Conservation (phyloP, 2,888 invertebrate species). For the Icerya purchasi region DNA sequence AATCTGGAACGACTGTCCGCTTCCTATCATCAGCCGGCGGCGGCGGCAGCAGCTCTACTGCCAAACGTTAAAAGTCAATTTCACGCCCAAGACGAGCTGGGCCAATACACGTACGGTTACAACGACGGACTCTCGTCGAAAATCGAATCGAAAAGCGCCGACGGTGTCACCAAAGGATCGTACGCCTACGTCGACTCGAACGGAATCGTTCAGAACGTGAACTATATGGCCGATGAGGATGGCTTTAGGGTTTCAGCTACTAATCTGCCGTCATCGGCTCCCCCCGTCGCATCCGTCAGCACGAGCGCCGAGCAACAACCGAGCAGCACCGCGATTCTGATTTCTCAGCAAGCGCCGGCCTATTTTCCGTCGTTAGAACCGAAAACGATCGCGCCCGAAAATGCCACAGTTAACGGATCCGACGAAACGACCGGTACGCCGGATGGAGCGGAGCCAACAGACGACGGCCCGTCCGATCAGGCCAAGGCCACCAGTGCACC, state of each 20-base stretch:
- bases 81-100: constrained; percentile 25
- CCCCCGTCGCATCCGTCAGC: not conserved
- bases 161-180: constrained; percentile 27
- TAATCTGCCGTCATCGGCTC: constrained; percentile 26
- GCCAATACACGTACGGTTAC: constrained; percentile 28
- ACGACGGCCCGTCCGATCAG: constrained; percentile 6
- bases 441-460: constrained; percentile 22
- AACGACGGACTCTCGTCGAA: constrained; percentile 21
- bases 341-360: constrained; percentile 21
- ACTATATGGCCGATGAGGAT: constrained; percentile 27
- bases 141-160: constrained; percentile 24
- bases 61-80: constrained; percentile 17
- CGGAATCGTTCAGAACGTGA: constrained; percentile 26
- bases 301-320: not conserved
- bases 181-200: constrained; percentile 28
- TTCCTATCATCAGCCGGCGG: constrained; percentile 8
- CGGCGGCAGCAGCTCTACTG: constrained; percentile 6
- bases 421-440: constrained; percentile 25
- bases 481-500: constrained; percentile 23
- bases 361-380: constrained; percentile 24
- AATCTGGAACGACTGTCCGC: not conserved
- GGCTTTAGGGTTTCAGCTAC: constrained; percentile 30
- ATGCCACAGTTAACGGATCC: not conserved
- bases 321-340: not conserved
- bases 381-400: constrained; percentile 21